Evolutionary conservation across 2,113 vertebrate genomes (phyloP).

Genomic region (Myrmecophaga tridactyla): DNA sequence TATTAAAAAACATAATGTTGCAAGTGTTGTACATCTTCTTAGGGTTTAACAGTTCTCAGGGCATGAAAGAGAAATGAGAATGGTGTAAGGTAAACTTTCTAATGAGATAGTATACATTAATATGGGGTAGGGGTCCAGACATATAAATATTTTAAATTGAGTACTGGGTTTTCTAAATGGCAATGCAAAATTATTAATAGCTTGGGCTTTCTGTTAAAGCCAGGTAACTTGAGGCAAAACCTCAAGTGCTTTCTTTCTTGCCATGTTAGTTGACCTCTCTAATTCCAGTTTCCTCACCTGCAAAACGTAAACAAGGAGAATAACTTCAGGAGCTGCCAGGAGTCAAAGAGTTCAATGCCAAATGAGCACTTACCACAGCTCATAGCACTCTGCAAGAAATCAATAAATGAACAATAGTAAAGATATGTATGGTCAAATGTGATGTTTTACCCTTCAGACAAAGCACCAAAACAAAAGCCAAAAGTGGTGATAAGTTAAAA

Average conservation of each 20-base stretch:
- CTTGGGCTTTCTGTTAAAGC: neutral
- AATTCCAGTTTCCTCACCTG: neutral
- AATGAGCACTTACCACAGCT: neutral
- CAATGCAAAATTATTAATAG: neutral
- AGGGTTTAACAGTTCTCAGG: neutral
- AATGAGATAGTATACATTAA: neutral
- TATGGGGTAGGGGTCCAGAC: neutral
- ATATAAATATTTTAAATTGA: slow-evolving; percentile 19
- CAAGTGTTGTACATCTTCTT: neutral
- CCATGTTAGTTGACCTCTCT: neutral
- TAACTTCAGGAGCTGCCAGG: neutral
- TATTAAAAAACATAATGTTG: neutral
- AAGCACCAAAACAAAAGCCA: neutral
- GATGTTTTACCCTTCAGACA: neutral
- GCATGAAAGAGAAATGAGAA: slow-evolving; percentile 20
- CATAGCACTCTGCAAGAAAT: neutral
- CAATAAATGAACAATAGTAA: neutral
- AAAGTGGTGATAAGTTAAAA: neutral
- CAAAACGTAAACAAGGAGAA: neutral
- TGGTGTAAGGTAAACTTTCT: neutral
- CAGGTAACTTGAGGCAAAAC: neutral
- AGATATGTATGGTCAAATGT: neutral
- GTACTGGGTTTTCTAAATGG: neutral
- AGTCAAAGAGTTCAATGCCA: neutral
- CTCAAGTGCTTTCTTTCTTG: neutral